phyloP scores from a whole-genome alignment of 2,797 vertebrate genomes.

The Glyptemys insculpta region DNA sequence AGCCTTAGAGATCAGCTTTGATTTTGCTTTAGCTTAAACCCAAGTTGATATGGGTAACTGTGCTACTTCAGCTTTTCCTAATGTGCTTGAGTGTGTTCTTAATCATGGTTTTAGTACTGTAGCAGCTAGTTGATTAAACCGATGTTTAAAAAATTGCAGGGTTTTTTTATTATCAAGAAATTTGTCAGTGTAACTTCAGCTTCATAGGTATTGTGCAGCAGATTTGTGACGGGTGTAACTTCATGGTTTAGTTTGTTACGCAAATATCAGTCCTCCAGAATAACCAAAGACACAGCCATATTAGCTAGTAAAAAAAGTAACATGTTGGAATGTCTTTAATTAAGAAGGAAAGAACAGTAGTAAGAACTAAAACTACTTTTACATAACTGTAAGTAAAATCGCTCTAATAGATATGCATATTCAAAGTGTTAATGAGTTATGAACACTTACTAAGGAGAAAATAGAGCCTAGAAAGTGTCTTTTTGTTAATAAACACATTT shows the following conservation, averaged over 20 bases:
- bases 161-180: constrained; percentile 4
- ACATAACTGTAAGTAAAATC: neutral
- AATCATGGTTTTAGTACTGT: constrained; percentile 32
- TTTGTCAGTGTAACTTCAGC: neutral
- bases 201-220: neutral
- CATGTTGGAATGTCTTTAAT: neutral
- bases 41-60: constrained; percentile 34
- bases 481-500: neutral
- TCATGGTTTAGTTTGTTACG: neutral
- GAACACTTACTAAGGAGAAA: neutral
- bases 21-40: constrained; percentile 51
- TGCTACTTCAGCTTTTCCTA: constrained; percentile 61
- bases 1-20: constrained; percentile 9
- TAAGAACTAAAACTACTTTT: neutral
- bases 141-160: constrained; percentile 16
- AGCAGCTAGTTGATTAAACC: neutral
- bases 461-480: neutral
- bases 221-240: neutral
- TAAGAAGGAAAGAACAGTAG: neutral
- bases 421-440: neutral
- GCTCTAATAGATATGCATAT: neutral
- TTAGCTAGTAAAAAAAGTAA: neutral
- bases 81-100: constrained; percentile 67
- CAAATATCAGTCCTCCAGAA: neutral
- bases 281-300: neutral